These are phyloP conservation scores for Cacatua alba DNA, from an alignment of 2,113 vertebrate genomes.

Conservation along the genomic window DNA sequence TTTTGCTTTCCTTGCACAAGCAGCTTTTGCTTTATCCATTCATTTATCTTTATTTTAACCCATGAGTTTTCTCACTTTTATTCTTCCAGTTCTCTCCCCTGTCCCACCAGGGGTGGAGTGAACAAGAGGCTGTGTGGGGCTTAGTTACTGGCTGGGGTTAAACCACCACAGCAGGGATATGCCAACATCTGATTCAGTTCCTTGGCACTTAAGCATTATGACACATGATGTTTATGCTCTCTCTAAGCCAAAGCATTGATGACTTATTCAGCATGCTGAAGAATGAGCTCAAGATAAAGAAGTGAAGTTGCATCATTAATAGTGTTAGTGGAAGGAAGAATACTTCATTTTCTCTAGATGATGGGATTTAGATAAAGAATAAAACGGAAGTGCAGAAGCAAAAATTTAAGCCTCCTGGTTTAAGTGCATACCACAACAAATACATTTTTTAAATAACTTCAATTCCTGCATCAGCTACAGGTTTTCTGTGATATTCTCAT, in stretches of 20 bases:
- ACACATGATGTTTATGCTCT: neutral
- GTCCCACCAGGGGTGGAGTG: neutral
- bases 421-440: neutral
- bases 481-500: neutral
- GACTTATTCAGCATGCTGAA: neutral
- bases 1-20: neutral
- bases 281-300: neutral
- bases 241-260: neutral
- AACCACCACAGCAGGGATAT: neutral
- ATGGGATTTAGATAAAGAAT: neutral
- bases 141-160: neutral
- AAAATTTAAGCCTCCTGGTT: neutral
- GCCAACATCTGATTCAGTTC: neutral
- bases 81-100: neutral
- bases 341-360: neutral
- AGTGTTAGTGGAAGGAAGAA: neutral
- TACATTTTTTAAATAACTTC: neutral
- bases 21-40: neutral
- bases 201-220: neutral
- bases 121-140: accelerated
- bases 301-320: neutral
- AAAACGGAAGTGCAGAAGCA: neutral
- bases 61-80: neutral
- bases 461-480: neutral
- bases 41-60: neutral